Percentiles rank a stretch among this genome's conserved stretches.
These are phyloP conservation scores for Argynnis bischoffii DNA, from an alignment of 2,888 invertebrate genomes.

Conservation along the genomic window DNA sequence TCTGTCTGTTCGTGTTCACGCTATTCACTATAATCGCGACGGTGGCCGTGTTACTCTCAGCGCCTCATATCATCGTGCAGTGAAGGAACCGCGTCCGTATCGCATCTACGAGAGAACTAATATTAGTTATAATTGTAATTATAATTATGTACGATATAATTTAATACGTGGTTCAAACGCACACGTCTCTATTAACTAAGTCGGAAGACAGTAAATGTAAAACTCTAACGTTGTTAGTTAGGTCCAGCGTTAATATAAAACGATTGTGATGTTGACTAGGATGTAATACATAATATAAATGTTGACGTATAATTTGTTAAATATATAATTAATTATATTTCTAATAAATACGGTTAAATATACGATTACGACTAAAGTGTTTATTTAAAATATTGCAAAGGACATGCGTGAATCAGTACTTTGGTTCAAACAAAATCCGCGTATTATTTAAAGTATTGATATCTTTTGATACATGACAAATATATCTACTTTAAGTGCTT, in stretches of 20 bases:
- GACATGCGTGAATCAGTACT: slow-evolving; percentile 37
- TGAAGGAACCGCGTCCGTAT: slow-evolving; percentile 64
- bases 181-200: slow-evolving; percentile 69
- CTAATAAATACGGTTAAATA: slow-evolving; percentile 51
- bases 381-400: slow-evolving; percentile 40
- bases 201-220: slow-evolving; percentile 71
- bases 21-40: slow-evolving; percentile 96
- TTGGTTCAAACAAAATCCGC: slow-evolving; percentile 41
- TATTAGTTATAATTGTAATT: slow-evolving; percentile 61
- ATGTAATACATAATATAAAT: slow-evolving; percentile 65
- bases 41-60: slow-evolving; percentile 94
- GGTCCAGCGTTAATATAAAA: slow-evolving; percentile 69
- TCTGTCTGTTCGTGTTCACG: slow-evolving; percentile 97
- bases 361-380: slow-evolving; percentile 41
- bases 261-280: slow-evolving; percentile 79
- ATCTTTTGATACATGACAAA: slow-evolving; percentile 39
- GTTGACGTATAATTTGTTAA: slow-evolving; percentile 74
- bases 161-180: slow-evolving; percentile 73
- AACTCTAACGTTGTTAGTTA: slow-evolving; percentile 59
- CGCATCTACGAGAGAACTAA: slow-evolving; percentile 71
- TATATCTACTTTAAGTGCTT: slow-evolving; percentile 38
- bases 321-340: slow-evolving; percentile 61
- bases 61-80: slow-evolving; percentile 97
- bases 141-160: slow-evolving; percentile 49
- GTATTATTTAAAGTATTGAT: slow-evolving; percentile 35